Evolutionary conservation across 1,140 invertebrate genomes (phyloP), one percentile per base, ranked within the genome.

Genomic region (Drepana arcuata): DNA sequence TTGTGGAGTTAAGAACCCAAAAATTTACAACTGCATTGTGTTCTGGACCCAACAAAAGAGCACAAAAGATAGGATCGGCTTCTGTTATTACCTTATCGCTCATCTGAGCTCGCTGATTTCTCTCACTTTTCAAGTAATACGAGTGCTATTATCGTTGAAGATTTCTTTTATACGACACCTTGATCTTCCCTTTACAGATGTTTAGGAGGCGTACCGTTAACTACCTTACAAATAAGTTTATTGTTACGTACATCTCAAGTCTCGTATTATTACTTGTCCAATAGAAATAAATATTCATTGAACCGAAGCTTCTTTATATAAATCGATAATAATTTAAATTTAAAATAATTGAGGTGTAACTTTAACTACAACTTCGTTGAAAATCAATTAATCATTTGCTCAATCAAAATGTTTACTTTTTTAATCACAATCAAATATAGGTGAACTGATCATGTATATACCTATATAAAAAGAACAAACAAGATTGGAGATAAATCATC

Each of bases 1-100:
- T 73, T 71, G 73, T 73, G 61, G 65, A 74, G 68, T 71, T 74
- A 72, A 81, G 77, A 78, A 74, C 71, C 70, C 72, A 79, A 78
- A 75, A 79, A 75, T 74, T 78, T 75, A 79, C 72, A 77, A 81
- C 68, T 73, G 66, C 63, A 77, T 81, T 81, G 77, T 78, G 34
- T 55, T 52, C 23, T 33, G 31, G 29, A 11, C 45, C 27, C 47
- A 66, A 78, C 69, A 78, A 81, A 64, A 63, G 62, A 38, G 51
- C 46, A 78, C 73, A 80, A 81, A 58, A 68, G 71, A 69, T 66
- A 58, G 55, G 55, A 79, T 75, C 70, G 48, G 70, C 74, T 80
- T 64, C 74, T 72, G 72, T 68, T 79, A 79, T 74, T 73, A 71
- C 69, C 70, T 73, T 77, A 75, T 79, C 71, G 58, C 60, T 71